These are phyloP conservation scores for Prunella himalayana DNA, from an alignment of 2,113 vertebrate species.

Conservation along the genomic window DNA sequence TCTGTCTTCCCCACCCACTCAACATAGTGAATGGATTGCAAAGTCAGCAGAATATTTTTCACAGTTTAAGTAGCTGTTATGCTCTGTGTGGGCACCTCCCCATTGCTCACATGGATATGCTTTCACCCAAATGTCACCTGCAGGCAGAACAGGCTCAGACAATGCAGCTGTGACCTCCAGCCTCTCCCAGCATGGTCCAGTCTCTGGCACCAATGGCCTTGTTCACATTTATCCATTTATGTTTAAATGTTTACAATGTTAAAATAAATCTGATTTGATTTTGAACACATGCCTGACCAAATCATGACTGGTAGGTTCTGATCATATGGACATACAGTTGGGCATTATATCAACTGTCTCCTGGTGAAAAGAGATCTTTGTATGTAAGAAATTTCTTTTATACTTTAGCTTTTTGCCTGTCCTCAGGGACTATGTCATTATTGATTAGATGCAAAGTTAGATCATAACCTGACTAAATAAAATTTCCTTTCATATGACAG, in stretches of 20 bases:
- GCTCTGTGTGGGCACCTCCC: not conserved
- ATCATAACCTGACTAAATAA: slow-evolving; percentile 12
- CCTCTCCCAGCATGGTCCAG: rapidly evolving
- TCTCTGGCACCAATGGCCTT: not conserved
- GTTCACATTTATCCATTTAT: not conserved
- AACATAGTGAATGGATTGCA: rapidly evolving
- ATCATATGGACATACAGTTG: not conserved
- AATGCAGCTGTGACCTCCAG: not conserved
- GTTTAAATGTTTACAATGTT: not conserved
- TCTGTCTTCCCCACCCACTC: not conserved
- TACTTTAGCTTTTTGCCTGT: not conserved
- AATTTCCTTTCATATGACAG: slow-evolving; percentile 25
- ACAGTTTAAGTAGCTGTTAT: not conserved
- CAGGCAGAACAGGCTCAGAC: not conserved
- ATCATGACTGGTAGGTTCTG: not conserved
- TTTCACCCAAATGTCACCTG: not conserved
- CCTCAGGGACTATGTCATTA: not conserved
- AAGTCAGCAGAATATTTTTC: not conserved
- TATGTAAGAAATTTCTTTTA: not conserved
- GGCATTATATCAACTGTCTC: not conserved
- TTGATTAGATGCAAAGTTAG: slow-evolving; percentile 30
- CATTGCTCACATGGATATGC: too few relatives aligned
- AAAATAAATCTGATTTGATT: not conserved
- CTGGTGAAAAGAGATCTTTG: not conserved
- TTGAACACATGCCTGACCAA: not conserved